Conservation (phyloP, 2,888 invertebrate species). For the Agriopis aurantiaria region DNA sequence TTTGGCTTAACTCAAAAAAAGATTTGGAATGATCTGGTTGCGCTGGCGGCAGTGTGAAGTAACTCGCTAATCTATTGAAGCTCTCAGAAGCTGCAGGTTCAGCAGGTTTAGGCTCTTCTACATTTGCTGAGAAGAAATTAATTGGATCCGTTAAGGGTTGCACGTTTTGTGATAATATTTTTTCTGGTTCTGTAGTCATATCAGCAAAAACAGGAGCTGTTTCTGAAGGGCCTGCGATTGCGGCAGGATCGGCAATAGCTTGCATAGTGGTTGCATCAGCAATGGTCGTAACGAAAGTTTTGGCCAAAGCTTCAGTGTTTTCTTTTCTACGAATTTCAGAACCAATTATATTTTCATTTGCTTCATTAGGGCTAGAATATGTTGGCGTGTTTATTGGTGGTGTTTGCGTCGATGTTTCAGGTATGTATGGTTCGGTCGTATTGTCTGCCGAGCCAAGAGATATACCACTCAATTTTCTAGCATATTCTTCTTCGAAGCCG, state of each 20-base stretch:
- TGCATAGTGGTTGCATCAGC: slow-evolving; percentile 3
- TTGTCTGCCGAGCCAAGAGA: slow-evolving; percentile 38
- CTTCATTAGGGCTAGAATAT: slow-evolving; percentile 35
- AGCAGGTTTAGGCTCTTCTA: slow-evolving; percentile 30
- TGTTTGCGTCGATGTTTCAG: slow-evolving; percentile 68
- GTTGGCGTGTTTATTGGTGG: slow-evolving; percentile 49
- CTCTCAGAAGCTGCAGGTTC: slow-evolving; percentile 47
- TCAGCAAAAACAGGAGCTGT: slow-evolving; percentile 4
- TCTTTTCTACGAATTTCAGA: slow-evolving; percentile 18
- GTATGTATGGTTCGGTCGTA: slow-evolving; percentile 41
- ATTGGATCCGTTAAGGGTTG: slow-evolving; percentile 63
- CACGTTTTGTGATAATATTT: slow-evolving; percentile 24
- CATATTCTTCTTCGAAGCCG: slow-evolving; percentile 75
- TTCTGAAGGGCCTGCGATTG: slow-evolving; percentile 30
- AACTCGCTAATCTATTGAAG: slow-evolving; percentile 76
- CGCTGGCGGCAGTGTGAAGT: slow-evolving; percentile 71
- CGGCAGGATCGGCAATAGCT: not conserved
- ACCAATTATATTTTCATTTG: slow-evolving; percentile 23
- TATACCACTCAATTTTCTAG: slow-evolving; percentile 42
- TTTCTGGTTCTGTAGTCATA: slow-evolving; percentile 21
- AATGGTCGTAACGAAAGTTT: not conserved
- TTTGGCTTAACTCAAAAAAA: slow-evolving; percentile 83
- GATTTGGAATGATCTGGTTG: slow-evolving; percentile 75
- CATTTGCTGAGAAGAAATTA: slow-evolving; percentile 63
- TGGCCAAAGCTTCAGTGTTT: slow-evolving; percentile 3